phyloP scores from a whole-genome alignment of 2,888 invertebrate genomes.

The Zygaena filipendulae region DNA sequence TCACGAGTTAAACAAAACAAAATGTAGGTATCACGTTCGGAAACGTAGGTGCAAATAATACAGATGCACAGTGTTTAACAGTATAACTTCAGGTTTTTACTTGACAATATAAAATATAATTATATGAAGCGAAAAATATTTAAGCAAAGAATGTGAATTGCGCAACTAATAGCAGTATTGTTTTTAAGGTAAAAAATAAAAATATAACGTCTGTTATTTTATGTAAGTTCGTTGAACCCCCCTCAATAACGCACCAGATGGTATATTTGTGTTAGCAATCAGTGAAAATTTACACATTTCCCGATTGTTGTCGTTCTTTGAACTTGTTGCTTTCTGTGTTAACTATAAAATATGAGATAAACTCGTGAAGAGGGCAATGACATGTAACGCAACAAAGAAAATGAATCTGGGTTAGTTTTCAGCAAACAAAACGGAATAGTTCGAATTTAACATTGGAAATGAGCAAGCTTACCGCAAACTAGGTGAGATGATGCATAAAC shows the following conservation, averaged over 20 bases:
- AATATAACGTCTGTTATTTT: no score
- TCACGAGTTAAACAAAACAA: slow-evolving; percentile 25
- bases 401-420: slow-evolving; percentile 40
- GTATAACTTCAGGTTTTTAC: no score
- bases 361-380: slow-evolving; percentile 33
- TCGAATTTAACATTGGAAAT: slow-evolving; percentile 35
- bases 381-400: slow-evolving; percentile 36
- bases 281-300: slow-evolving; percentile 50
- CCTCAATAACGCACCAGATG: slow-evolving; percentile 26
- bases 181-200: no score
- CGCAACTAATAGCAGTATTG: no score
- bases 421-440: slow-evolving; percentile 26
- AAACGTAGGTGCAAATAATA: slow-evolving; percentile 6
- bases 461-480: no score
- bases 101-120: no score
- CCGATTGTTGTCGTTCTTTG: slow-evolving; percentile 26
- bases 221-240: slow-evolving; percentile 37
- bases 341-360: no score
- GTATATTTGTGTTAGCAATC: slow-evolving; percentile 46
- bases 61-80: no score
- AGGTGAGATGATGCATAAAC: no score
- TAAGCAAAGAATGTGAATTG: no score
- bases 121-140: no score
- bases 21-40: slow-evolving; percentile 20
- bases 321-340: no score